phyloP scores from a whole-genome alignment of 2,888 invertebrate genomes.

The Melanargia galathea region DNA sequence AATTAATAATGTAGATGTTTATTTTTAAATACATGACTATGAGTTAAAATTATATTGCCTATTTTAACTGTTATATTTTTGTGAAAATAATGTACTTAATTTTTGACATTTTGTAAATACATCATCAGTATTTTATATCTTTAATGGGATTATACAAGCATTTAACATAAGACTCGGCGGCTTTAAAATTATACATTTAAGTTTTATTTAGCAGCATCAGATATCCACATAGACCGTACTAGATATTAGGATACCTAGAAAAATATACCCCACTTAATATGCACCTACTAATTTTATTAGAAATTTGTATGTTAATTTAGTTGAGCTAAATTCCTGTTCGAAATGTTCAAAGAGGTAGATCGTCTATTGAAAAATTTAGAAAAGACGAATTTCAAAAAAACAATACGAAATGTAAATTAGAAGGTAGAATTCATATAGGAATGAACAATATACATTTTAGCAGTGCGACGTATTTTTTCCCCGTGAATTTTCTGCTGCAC shows the following conservation, averaged over 20 bases:
- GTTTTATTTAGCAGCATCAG: conserved; percentile 2
- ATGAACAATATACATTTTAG: no score
- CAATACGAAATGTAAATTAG: no score
- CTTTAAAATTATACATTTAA: conserved; percentile 55
- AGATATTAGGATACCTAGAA: no score
- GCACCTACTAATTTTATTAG: no score
- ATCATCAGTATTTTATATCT: conserved; percentile 42
- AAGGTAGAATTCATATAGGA: no score
- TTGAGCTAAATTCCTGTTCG: neutral
- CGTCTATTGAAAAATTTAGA: no score
- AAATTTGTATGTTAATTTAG: neutral
- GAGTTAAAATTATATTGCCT: no score
- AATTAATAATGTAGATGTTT: neutral
- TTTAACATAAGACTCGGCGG: conserved; percentile 58
- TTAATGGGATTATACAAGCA: conserved; percentile 43
- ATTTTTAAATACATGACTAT: neutral
- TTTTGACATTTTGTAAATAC: conserved; percentile 26
- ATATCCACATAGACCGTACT: conserved; percentile 10
- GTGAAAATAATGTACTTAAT: conserved; percentile 11
- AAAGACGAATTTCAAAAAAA: no score
- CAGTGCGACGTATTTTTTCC: no score
- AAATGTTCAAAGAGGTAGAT: neutral
- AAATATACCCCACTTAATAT: no score
- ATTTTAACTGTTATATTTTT: no score
- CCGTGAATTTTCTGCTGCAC: no score